phyloP scores from a whole-genome alignment of 2,888 invertebrate species.

The Seladonia tumulorum region DNA sequence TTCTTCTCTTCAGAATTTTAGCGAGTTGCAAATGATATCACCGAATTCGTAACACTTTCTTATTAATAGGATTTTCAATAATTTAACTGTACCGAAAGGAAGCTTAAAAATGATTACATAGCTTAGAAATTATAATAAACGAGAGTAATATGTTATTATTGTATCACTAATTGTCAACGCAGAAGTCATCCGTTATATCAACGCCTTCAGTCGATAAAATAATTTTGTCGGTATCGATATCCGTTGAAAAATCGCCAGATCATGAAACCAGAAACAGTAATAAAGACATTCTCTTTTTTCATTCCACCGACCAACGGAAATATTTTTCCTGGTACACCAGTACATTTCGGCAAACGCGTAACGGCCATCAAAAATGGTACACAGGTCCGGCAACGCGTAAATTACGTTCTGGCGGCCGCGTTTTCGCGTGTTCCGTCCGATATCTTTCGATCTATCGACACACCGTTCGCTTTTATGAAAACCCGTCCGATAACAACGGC shows the following conservation, averaged over 20 bases:
- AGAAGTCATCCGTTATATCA: background rate
- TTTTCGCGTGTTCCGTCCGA: background rate
- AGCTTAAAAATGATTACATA: too few relatives aligned
- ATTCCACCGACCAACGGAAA: background rate
- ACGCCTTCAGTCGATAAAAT: background rate
- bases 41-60: too few relatives aligned
- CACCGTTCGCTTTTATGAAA: conserved; percentile 19
- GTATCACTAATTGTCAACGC: too few relatives aligned
- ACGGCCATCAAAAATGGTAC: background rate
- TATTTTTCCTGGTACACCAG: background rate
- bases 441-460: conserved; percentile 29
- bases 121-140: too few relatives aligned
- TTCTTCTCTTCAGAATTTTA: too few relatives aligned
- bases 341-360: background rate
- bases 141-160: too few relatives aligned
- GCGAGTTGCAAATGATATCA: too few relatives aligned
- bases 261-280: background rate
- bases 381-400: background rate
- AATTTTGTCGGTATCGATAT: background rate
- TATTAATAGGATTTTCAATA: too few relatives aligned
- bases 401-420: background rate
- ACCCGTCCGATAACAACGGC: conserved; percentile 27
- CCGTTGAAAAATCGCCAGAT: background rate
- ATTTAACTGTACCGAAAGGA: too few relatives aligned
- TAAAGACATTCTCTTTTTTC: background rate